Conservation (phyloP, 2,797 vertebrate genomes). For the Catostomus latipinnis region DNA sequence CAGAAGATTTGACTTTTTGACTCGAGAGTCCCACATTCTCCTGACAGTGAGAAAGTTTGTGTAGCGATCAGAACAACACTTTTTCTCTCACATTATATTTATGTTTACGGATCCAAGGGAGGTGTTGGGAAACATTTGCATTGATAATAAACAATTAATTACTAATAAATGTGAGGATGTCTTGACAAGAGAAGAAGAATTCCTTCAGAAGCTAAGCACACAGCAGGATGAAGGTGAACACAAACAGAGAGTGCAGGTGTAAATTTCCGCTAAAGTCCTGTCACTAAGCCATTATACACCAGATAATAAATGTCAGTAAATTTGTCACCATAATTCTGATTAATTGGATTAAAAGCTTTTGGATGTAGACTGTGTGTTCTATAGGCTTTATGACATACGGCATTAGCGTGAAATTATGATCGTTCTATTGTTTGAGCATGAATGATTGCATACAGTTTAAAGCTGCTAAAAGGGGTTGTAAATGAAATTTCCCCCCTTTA, state of each 20-base stretch:
- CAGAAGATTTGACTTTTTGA: conserved; percentile 25
- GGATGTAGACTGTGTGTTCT: conserved; percentile 13
- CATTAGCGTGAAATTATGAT: conserved; percentile 42
- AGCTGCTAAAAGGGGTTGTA: conserved; percentile 64
- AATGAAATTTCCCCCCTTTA: conserved; percentile 45
- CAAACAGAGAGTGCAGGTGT: conserved; percentile 23
- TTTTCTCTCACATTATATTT: conserved; percentile 21
- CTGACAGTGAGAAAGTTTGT: conserved; percentile 27
- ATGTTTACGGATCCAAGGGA: background rate
- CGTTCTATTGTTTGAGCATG: conserved; percentile 55
- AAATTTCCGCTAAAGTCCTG: conserved; percentile 52
- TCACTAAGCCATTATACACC: conserved; percentile 53
- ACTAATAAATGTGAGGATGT: conserved; percentile 1
- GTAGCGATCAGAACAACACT: conserved; percentile 7
- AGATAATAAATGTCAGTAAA: background rate
- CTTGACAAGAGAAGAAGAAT: conserved; percentile 15
- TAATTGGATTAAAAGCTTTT: background rate
- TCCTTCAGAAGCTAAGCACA: conserved; percentile 52
- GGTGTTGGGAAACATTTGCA: background rate
- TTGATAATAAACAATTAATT: background rate
- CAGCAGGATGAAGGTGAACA: conserved; percentile 38
- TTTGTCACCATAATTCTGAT: background rate
- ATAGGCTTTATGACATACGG: conserved; percentile 45
- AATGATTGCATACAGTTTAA: conserved; percentile 82
- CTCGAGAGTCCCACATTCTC: conserved; percentile 27